phyloP scores from a whole-genome alignment of 92 coral and sea anemone species.

The Metridium senile region DNA sequence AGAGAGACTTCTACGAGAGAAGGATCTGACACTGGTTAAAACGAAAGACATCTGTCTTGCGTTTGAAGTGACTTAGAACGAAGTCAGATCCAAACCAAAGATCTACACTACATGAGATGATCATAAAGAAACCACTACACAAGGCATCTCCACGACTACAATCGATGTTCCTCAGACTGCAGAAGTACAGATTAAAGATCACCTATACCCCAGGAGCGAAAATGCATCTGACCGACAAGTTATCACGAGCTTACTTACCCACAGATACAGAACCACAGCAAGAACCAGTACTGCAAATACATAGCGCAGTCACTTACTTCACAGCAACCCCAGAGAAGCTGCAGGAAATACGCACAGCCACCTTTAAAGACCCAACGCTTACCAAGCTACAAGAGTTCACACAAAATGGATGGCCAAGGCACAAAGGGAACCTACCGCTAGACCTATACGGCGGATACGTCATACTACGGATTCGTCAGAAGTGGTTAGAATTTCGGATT shows the following conservation, averaged over 20 bases:
- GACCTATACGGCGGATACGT: neutral
- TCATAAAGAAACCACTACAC: constrained; percentile 4
- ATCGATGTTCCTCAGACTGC: constrained; percentile 15
- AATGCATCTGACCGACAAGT: neutral
- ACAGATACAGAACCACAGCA: neutral
- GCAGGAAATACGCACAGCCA: constrained; percentile 16
- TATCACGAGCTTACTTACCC: constrained; percentile 1
- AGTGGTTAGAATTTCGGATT: too few species aligned
- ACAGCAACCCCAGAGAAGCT: constrained; percentile 38
- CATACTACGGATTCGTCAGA: too few species aligned
- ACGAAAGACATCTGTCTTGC: neutral
- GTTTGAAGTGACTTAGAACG: neutral
- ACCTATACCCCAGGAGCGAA: neutral
- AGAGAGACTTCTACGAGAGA: neutral
- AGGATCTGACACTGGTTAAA: neutral
- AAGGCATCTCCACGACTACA: constrained; percentile 10
- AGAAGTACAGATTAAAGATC: neutral
- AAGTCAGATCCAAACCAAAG: neutral
- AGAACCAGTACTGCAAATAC: constrained; percentile 2
- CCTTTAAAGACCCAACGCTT: constrained; percentile 31
- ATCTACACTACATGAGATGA: neutral
- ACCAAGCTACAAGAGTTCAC: constrained; percentile 9
- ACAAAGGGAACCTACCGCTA: constrained; percentile 9
- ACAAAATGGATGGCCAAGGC: constrained; percentile 49
- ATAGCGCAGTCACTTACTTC: constrained; percentile 1